Evolutionary conservation across 2,113 vertebrate genomes (phyloP), one percentile per base, ranked within the genome.

Genomic region (Mionectes macconnelli): DNA sequence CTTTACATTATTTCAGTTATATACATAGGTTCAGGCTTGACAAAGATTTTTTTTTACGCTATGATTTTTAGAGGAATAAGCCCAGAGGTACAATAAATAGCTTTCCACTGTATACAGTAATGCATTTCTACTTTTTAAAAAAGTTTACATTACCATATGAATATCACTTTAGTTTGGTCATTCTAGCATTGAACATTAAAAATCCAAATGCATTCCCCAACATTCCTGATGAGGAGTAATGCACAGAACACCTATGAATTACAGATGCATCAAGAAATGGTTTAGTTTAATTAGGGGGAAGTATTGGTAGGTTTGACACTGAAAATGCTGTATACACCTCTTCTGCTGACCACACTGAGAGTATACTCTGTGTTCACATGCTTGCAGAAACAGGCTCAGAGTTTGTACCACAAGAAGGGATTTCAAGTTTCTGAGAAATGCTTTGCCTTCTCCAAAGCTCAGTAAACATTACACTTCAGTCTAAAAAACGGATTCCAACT

Each of bases 1-100:
- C 94, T 98, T 98, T 98, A 98, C 98, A 98, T 97, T 98, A 97
- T 98, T 98, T 97, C 96, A 98, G 95, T 97, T 98, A 98, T 98
- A 97, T 98, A 98, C 98, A 98, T 97, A 87, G 97, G 91, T 97
- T 98, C 96, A 98, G 97, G 98, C 97, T 98, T 98, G 97, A 98
- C 98, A 98, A 97, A 98, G 94, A 94, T 74, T 60, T 78, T n/a
- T n/a, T 72, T 91, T 88, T 89, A 97, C 79, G 80, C 96, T 97
- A 97, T 31, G 74, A 82, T 91, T 98, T 97, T 97, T 96, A 97
- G 96, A 98, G 97, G 96, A 98, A 91, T 97, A 95, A 97, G 96
- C 94, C 97, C 97, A 98, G 97, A 98, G 97, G 92, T 98, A 97
- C 97, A 97, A 98, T 97, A 97, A 98, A 97, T 96, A 98, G 92